Conservation (phyloP, 2,797 vertebrate genomes). For the Vipera latastei region DNA sequence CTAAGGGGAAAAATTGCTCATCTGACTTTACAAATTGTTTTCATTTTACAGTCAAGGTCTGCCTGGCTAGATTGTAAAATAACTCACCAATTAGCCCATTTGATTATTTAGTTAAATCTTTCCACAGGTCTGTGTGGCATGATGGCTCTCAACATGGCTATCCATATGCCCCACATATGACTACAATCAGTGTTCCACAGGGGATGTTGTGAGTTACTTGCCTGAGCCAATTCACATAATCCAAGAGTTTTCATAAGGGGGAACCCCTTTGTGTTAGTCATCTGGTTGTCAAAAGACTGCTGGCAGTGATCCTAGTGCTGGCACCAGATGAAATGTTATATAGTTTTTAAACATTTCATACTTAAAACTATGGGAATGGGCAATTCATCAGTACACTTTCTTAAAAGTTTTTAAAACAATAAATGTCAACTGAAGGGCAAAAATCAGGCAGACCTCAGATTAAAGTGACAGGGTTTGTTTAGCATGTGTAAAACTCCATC, state of each 20-base stretch:
- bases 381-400: conserved; percentile 49
- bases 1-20: background rate
- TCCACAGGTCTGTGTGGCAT: conserved; percentile 8
- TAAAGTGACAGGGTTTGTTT: conserved; percentile 4
- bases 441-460: conserved; percentile 34
- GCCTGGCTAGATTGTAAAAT: background rate
- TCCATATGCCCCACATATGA: conserved; percentile 43
- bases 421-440: conserved; percentile 50
- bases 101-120: background rate
- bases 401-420: conserved; percentile 56
- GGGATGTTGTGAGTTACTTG: conserved; percentile 25
- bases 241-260: conserved; percentile 43
- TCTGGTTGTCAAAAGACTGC: conserved; percentile 65
- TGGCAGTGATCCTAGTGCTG: conserved; percentile 60
- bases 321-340: conserved; percentile 60
- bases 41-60: background rate
- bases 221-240: conserved; percentile 51
- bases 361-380: conserved; percentile 48
- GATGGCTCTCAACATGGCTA: background rate
- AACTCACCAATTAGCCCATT: background rate
- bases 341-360: conserved; percentile 55
- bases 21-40: conserved; percentile 4
- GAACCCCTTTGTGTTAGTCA: conserved; percentile 65
- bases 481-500: background rate
- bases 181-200: conserved; percentile 25